Evolutionary conservation across 2,797 vertebrate genomes (phyloP).

Genomic region (Champsocephalus gunnari): DNA sequence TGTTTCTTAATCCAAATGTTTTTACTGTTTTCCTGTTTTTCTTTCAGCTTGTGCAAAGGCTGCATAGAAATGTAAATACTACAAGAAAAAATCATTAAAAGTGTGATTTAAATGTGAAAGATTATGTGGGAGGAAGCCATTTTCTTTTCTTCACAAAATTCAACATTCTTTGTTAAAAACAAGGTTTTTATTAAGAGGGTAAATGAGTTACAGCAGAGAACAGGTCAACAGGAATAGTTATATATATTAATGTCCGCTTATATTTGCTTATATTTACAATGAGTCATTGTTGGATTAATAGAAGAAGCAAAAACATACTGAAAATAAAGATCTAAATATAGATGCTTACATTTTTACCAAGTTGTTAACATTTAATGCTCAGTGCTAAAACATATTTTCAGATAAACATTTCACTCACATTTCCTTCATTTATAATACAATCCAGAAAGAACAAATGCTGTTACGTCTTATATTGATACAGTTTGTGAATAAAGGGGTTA

Average conservation of each 20-base stretch:
- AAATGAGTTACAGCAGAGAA: conserved; percentile 69
- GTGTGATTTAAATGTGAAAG: conserved; percentile 35
- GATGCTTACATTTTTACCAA: not conserved
- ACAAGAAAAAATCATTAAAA: conserved; percentile 56
- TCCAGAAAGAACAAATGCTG: conserved; percentile 18
- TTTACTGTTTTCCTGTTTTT: conserved; percentile 29
- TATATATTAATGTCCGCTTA: conserved; percentile 60
- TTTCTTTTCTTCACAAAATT: not conserved
- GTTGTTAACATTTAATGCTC: not conserved
- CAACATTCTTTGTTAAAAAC: conserved; percentile 21
- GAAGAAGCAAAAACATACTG: not conserved
- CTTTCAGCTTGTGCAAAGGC: conserved; percentile 20
- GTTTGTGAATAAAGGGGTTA: conserved; percentile 22
- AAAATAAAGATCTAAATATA: not conserved
- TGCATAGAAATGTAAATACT: conserved; percentile 46
- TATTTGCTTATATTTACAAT: conserved; percentile 74
- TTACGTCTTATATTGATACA: conserved; percentile 25
- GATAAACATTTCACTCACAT: conserved; percentile 19
- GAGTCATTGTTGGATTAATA: conserved; percentile 30
- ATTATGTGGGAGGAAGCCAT: not conserved
- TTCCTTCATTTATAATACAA: conserved; percentile 22
- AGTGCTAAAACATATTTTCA: conserved; percentile 25
- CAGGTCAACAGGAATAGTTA: conserved; percentile 56
- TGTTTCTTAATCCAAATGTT: conserved; percentile 26
- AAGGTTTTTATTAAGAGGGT: conserved; percentile 61